Base-by-base conservation (phyloP, 2,113 vertebrate genomes). In the Delphinapterus leucas region DNA sequence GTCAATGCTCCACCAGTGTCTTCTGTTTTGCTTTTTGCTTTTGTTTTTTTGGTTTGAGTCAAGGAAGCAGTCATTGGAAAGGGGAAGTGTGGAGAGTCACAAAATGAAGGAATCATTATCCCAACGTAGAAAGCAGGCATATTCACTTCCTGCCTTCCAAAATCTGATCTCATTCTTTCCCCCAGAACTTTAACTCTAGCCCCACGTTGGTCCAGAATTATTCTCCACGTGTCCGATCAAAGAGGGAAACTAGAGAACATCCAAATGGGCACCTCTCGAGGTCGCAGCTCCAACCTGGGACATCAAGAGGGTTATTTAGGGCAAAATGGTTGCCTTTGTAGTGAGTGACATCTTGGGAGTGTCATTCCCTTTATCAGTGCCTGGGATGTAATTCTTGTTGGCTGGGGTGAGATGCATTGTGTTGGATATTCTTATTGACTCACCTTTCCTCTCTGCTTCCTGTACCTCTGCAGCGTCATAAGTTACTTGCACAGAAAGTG, bases 351-450 rank as follows among this genome's bases (percentile, higher is more conserved):
- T 26, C 55, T 25, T 36, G 25, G 14, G 49, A 1, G 1, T 21
- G 49, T 6, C 12, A 0, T 36, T 25, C 28, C n/a, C 10, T 33
- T 55, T 10, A 0, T 58, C 41, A 6, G 15, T 1, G 2, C 36
- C 25, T 12, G 9, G 44, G 55, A 8, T 1, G 1, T n/a, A 18
- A 5, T 28, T 61, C 74, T 36, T 23, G 11, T 2, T 20, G 49
- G 11, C 60, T 36, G 26, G 49, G 8, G 15, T 44, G 3, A 4
- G 13, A 21, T 6, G 1, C 2, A 0, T 38, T 58, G 28, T 8
- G 5, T 1, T 53, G 8, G 20, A 55, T 49, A 17, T 14, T 80
- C 44, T 36, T 25, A 41, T 0, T 9, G 12, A 65, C 23, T 12
- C 18, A 11, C 23, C 49, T 60, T 41, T 61, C 14, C 3, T 76